These are phyloP conservation scores for Huso huso DNA, from an alignment of 2,797 vertebrate genomes.

Conservation along the genomic window DNA sequence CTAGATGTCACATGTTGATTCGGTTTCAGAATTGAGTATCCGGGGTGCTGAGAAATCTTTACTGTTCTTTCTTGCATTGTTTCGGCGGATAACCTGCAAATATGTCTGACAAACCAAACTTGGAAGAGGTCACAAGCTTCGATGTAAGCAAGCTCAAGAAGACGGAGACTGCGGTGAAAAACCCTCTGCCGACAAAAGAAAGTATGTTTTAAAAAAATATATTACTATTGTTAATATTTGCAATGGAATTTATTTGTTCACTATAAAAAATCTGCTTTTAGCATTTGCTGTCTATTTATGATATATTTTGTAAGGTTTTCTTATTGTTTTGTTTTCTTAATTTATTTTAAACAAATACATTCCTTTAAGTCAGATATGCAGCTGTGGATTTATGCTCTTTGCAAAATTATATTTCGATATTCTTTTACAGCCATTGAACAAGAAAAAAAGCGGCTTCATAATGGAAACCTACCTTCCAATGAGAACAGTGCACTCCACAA, in stretches of 20 bases:
- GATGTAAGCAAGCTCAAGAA: slow-evolving; percentile 71
- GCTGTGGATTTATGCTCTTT: too few relatives aligned
- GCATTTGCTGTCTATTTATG: slow-evolving; percentile 13
- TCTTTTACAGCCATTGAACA: background rate
- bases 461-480: background rate
- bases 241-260: too few relatives aligned
- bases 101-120: slow-evolving; percentile 63
- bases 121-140: slow-evolving; percentile 57
- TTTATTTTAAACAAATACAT: too few relatives aligned
- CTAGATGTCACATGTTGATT: too few relatives aligned
- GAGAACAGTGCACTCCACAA: slow-evolving; percentile 18
- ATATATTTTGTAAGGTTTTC: slow-evolving; percentile 5
- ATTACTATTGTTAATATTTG: too few relatives aligned
- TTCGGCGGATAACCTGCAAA: slow-evolving; percentile 43
- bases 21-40: too few relatives aligned
- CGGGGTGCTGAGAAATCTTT: slow-evolving; percentile 20
- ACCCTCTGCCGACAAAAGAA: background rate
- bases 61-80: slow-evolving; percentile 15
- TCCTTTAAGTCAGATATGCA: too few relatives aligned
- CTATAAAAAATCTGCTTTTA: too few relatives aligned
- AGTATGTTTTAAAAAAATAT: background rate
- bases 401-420: too few relatives aligned
- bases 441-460: background rate
- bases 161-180: slow-evolving; percentile 56
- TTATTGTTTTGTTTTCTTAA: slow-evolving; percentile 6